Conservation (phyloP, 1,140 invertebrate species). For the Aphaenogaster ashmeadi region DNA sequence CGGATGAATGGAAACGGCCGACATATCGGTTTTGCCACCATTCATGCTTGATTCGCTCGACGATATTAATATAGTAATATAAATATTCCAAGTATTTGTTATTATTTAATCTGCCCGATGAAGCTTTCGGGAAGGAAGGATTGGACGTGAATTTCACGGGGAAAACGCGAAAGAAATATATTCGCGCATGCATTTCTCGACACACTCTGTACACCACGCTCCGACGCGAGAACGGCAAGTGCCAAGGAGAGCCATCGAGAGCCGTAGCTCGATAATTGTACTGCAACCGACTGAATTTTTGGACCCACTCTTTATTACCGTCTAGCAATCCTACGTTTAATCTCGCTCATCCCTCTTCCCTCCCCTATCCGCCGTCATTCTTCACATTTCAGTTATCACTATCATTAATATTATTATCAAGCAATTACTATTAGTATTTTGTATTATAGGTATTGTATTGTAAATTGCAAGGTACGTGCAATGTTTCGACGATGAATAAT, state of each 20-base stretch:
- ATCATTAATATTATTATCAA: conserved; percentile 74
- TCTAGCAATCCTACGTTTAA: conserved; percentile 40
- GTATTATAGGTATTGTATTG: conserved; percentile 85
- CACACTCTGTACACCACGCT: conserved; percentile 12
- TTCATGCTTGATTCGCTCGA: not conserved
- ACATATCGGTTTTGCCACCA: not conserved
- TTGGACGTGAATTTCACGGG: not conserved
- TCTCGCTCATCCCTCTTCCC: conserved; percentile 12
- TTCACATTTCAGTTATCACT: conserved; percentile 72
- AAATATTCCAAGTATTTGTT: not conserved
- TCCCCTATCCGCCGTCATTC: conserved; percentile 60
- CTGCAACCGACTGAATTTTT: conserved; percentile 56
- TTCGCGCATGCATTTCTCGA: conserved; percentile 2
- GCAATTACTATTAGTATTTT: conserved; percentile 80
- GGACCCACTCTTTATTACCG: conserved; percentile 28
- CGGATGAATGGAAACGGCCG: not conserved
- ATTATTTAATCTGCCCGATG: not conserved
- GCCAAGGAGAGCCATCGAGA: conserved; percentile 21
- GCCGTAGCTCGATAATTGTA: conserved; percentile 44
- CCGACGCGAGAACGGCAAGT: conserved; percentile 20
- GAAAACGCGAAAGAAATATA: not conserved
- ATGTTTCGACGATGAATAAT: conserved; percentile 86
- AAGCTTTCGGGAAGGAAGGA: not conserved
- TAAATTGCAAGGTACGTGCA: conserved; percentile 84
- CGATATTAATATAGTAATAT: not conserved